Conservation (phyloP, 2,888 invertebrate species). For the Hirtodrosophila alboralis region DNA sequence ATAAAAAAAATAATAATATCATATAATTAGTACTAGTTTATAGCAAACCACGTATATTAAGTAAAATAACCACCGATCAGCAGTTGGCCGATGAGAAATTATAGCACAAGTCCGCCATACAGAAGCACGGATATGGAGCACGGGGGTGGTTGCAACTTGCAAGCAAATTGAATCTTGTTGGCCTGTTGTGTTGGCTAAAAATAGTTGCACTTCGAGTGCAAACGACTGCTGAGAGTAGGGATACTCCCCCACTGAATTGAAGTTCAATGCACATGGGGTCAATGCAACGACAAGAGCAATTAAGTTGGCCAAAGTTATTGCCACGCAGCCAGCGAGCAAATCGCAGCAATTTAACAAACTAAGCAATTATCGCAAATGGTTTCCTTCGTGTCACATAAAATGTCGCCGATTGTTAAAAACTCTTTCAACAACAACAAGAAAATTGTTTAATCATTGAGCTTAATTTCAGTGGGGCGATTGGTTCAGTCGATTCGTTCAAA, state of each 20-base stretch:
- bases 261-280: constrained; percentile 69
- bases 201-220: constrained; percentile 44
- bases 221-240: too few species aligned
- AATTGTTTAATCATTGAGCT: constrained; percentile 77
- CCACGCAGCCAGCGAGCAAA: constrained; percentile 43
- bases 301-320: constrained; percentile 64
- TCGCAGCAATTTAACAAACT: constrained; percentile 65
- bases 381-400: constrained; percentile 53
- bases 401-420: constrained; percentile 31
- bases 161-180: constrained; percentile 8
- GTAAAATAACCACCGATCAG: too few species aligned
- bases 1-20: too few species aligned
- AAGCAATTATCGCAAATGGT: constrained; percentile 69
- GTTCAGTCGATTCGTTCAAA: constrained; percentile 34
- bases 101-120: too few species aligned
- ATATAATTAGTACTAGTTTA: too few species aligned
- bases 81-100: too few species aligned
- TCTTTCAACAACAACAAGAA: constrained; percentile 28
- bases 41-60: too few species aligned
- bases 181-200: constrained; percentile 42
- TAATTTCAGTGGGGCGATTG: constrained; percentile 65
- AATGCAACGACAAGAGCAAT: constrained; percentile 50
- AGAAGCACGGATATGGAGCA: neutral
- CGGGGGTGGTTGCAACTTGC: constrained; percentile 6
- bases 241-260: constrained; percentile 9